Percentiles rank a stretch among this genome's conserved stretches.
These are phyloP conservation scores for Tribolium madens DNA, from an alignment of 1,140 invertebrate species.

Conservation along the genomic window DNA sequence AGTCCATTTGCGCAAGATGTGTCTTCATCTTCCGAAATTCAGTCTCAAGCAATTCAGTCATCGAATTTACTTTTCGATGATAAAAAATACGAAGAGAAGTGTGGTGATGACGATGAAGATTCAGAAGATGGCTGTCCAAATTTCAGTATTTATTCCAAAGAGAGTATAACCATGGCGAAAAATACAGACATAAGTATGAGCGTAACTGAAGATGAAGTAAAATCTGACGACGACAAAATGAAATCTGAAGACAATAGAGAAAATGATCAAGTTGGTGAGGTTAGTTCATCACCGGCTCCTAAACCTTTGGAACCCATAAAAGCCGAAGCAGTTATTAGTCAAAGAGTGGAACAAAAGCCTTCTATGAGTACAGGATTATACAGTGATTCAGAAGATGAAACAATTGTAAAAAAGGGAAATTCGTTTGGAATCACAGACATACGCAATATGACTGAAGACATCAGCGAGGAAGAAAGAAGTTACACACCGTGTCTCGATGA, in stretches of 20 bases:
- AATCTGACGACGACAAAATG: slow-evolving; percentile 51
- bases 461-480: slow-evolving; percentile 73
- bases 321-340: slow-evolving; percentile 48
- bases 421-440: slow-evolving; percentile 61
- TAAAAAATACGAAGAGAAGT: slow-evolving; percentile 59
- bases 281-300: slow-evolving; percentile 57
- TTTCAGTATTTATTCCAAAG: slow-evolving; percentile 84
- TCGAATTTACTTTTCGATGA: slow-evolving; percentile 47
- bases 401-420: slow-evolving; percentile 55
- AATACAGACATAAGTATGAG: slow-evolving; percentile 67
- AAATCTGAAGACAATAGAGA: slow-evolving; percentile 20
- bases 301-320: slow-evolving; percentile 11
- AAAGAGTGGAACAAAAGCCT: too few species aligned
- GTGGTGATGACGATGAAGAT: slow-evolving; percentile 68
- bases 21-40: slow-evolving; percentile 41
- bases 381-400: slow-evolving; percentile 63
- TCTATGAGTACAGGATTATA: slow-evolving; percentile 57
- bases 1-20: neutral
- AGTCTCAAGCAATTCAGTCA: slow-evolving; percentile 49
- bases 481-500: slow-evolving; percentile 78
- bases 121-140: slow-evolving; percentile 83
- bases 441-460: slow-evolving; percentile 71
- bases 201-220: slow-evolving; percentile 41
- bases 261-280: slow-evolving; percentile 58
- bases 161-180: slow-evolving; percentile 81